Percentiles rank a stretch among this genome's conserved stretches.
phyloP scores from a whole-genome alignment of 2,797 vertebrate species.

The Esox masquinongy region DNA sequence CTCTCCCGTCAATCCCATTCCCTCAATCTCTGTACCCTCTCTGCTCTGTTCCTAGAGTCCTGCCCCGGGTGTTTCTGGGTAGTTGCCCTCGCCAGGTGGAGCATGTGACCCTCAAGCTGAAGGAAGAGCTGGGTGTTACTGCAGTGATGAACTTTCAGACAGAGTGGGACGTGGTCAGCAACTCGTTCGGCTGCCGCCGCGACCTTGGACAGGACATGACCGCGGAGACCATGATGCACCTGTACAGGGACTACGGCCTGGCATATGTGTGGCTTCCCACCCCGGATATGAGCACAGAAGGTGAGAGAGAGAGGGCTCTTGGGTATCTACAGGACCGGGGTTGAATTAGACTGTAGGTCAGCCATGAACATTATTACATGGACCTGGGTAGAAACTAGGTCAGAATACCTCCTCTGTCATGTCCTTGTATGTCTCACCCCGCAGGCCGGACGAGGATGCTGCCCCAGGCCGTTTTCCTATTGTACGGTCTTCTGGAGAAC shows the following conservation, averaged over 20 bases:
- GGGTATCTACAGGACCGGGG: background rate
- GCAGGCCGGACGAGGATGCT: conserved; percentile 90
- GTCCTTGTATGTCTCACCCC: conserved; percentile 20
- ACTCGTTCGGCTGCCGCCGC: conserved; percentile 88
- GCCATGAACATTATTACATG: background rate
- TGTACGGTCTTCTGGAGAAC: conserved; percentile 88
- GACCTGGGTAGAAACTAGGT: background rate
- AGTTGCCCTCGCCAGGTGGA: conserved; percentile 93
- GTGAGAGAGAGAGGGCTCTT: conserved; percentile 66
- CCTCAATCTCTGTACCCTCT: background rate
- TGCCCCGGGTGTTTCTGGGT: conserved; percentile 91
- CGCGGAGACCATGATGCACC: conserved; percentile 84
- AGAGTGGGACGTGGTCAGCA: conserved; percentile 88
- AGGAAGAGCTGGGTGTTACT: conserved; percentile 88
- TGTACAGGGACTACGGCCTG: conserved; percentile 89
- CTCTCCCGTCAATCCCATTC: background rate
- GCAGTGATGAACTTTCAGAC: conserved; percentile 99
- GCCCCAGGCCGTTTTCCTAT: conserved; percentile 92
- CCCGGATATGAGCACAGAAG: conserved; percentile 96
- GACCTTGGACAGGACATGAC: conserved; percentile 83
- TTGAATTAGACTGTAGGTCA: background rate
- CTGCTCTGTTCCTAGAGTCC: conserved; percentile 73
- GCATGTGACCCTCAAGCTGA: conserved; percentile 92
- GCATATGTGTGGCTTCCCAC: conserved; percentile 96
- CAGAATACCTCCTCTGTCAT: conserved; percentile 1